These are phyloP conservation scores for Haliaeetus leucogaster DNA, from an alignment of 2,113 vertebrate genomes.

Conservation along the genomic window DNA sequence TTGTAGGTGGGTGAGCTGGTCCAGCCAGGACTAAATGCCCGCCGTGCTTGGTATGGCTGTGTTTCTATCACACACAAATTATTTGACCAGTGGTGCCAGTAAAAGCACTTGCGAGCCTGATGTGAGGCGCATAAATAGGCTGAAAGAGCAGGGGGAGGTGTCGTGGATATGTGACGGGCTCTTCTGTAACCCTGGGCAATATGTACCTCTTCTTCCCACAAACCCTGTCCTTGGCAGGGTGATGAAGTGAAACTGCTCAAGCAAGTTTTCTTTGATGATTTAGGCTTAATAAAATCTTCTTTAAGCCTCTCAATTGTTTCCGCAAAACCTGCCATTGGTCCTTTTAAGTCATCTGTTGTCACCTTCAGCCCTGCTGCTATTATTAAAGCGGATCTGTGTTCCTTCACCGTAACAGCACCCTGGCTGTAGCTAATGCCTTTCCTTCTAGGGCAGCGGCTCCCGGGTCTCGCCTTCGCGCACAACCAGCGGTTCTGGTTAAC, in stretches of 20 bases:
- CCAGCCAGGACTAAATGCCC: neutral
- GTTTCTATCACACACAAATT: neutral
- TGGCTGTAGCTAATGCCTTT: neutral
- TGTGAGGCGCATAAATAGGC: accelerated
- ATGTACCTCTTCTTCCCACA: neutral
- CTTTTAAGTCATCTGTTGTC: neutral
- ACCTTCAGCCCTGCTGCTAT: neutral
- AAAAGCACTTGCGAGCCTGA: neutral
- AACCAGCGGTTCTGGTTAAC: neutral
- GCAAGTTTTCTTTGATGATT: neutral
- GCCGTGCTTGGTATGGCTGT: accelerated
- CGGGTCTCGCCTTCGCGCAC: accelerated
- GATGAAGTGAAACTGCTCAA: neutral
- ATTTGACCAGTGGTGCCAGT: neutral
- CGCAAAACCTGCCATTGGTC: neutral
- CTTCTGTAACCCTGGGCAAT: neutral
- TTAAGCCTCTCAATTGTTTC: neutral
- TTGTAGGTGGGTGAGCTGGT: accelerated
- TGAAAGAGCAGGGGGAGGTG: neutral
- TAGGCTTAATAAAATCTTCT: neutral
- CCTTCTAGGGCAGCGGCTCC: conserved; percentile 25
- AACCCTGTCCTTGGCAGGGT: neutral
- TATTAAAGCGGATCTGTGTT: neutral
- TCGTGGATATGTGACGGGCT: accelerated
- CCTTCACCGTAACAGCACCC: neutral